Conservation (phyloP, 2,113 vertebrate genomes). For the Lophius piscatorius region DNA sequence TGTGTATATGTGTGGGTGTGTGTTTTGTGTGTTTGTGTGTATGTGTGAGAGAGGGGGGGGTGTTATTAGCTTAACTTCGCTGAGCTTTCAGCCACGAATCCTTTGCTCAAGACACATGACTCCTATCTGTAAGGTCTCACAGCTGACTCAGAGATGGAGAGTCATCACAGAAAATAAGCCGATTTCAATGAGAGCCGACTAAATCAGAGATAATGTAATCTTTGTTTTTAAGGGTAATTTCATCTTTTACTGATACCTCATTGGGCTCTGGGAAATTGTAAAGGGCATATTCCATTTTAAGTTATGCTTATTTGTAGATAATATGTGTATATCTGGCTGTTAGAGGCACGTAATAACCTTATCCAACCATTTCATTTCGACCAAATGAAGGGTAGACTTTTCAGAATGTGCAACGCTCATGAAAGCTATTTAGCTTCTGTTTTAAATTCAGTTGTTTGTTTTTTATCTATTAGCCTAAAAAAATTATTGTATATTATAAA, state of each 20-base stretch:
- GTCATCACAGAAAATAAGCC: slow-evolving; percentile 15
- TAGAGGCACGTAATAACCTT: too few species aligned
- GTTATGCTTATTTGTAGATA: too few species aligned
- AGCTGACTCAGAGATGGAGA: slow-evolving; percentile 34
- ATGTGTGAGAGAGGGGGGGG: slow-evolving; percentile 14
- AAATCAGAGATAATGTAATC: background rate
- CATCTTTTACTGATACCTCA: background rate
- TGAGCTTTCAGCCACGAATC: slow-evolving; percentile 41
- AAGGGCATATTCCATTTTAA: too few species aligned
- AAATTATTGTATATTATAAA: too few species aligned
- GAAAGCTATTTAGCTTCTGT: too few species aligned
- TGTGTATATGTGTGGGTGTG: slow-evolving; percentile 46
- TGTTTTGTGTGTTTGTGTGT: too few species aligned
- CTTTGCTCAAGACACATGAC: slow-evolving; percentile 46
- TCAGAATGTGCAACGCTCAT: too few species aligned
- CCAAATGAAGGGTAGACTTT: too few species aligned
- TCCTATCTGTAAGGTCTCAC: slow-evolving; percentile 37
- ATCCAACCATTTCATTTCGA: too few species aligned
- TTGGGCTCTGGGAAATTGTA: background rate
- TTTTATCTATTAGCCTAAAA: too few species aligned
- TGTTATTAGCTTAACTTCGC: slow-evolving; percentile 47
- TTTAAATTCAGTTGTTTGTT: too few species aligned
- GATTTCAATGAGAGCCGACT: slow-evolving; percentile 25
- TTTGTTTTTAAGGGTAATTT: slow-evolving; percentile 2
- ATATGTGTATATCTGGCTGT: too few species aligned